phyloP scores from a whole-genome alignment of 2,888 invertebrate genomes.

The Clunio marinus region DNA sequence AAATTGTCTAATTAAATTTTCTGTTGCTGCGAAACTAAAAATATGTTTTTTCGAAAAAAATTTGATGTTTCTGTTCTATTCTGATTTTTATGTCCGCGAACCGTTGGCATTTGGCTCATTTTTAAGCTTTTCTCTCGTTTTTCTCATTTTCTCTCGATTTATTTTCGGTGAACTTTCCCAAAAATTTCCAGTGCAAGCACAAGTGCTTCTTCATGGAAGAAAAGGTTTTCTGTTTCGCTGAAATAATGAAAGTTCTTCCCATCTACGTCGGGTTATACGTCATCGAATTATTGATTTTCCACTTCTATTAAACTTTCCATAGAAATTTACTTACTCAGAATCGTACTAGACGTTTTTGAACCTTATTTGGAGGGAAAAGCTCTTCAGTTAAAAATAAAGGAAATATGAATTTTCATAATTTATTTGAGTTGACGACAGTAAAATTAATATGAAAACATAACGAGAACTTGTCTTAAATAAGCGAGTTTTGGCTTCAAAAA shows the following conservation, averaged over 20 bases:
- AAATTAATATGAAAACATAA: no score
- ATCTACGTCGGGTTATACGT: slow-evolving; percentile 26
- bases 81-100: slow-evolving; percentile 30
- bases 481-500: no score
- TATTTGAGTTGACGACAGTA: no score
- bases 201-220: neutral
- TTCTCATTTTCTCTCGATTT: slow-evolving; percentile 24
- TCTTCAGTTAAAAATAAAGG: no score
- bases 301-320: neutral
- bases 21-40: slow-evolving; percentile 38
- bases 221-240: neutral
- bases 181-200: slow-evolving; percentile 13
- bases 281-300: slow-evolving; percentile 28
- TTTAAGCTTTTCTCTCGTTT: slow-evolving; percentile 34
- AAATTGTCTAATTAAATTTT: slow-evolving; percentile 38
- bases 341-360: neutral
- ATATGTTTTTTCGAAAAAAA: slow-evolving; percentile 38
- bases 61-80: slow-evolving; percentile 33
- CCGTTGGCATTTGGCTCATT: slow-evolving; percentile 38
- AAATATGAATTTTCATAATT: no score
- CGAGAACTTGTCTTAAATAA: no score
- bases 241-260: neutral
- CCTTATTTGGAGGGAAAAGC: neutral
- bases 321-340: neutral
- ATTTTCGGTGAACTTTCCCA: slow-evolving; percentile 5